Conservation (phyloP, 2,888 invertebrate species). For the Drosophila tanythrix region DNA sequence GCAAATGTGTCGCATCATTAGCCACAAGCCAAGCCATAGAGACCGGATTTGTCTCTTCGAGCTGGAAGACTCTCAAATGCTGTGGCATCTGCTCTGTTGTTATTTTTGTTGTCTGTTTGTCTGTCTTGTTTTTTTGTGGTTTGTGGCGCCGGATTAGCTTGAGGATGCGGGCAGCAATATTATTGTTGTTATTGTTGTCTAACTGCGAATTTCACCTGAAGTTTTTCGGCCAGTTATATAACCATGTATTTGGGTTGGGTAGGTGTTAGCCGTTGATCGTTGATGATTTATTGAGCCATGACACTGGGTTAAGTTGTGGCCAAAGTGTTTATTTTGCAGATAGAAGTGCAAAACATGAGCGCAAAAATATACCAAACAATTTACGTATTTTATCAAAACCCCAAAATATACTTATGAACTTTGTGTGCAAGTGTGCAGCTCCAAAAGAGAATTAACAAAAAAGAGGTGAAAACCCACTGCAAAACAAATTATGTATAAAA, state of each 20-base stretch:
- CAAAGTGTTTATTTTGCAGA: conserved; percentile 67
- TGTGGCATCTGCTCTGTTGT: conserved; percentile 46
- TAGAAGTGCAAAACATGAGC: conserved; percentile 41
- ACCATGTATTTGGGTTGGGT: conserved; percentile 72
- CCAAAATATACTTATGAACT: conserved; percentile 7
- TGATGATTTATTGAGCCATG: conserved; percentile 77
- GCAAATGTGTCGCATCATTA: conserved; percentile 83
- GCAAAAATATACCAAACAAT: conserved; percentile 33
- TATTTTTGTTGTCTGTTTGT: conserved; percentile 20
- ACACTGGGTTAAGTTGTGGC: conserved; percentile 74
- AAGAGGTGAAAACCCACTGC: not conserved
- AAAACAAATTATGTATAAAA: not conserved
- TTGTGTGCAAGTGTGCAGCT: not conserved
- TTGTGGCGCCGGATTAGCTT: conserved; percentile 79
- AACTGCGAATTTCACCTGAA: conserved; percentile 76
- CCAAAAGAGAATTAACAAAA: not conserved
- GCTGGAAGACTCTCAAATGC: conserved; percentile 75
- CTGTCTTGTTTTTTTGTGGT: conserved; percentile 60
- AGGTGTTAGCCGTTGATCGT: conserved; percentile 70
- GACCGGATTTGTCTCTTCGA: conserved; percentile 10
- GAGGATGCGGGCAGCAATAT: conserved; percentile 70
- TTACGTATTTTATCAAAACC: conserved; percentile 18
- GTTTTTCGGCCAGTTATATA: conserved; percentile 53
- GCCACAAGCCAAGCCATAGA: conserved; percentile 60
- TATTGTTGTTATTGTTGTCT: conserved; percentile 37